phyloP scores from a whole-genome alignment of 1,140 invertebrate species.

The Drosophila bifasciata region DNA sequence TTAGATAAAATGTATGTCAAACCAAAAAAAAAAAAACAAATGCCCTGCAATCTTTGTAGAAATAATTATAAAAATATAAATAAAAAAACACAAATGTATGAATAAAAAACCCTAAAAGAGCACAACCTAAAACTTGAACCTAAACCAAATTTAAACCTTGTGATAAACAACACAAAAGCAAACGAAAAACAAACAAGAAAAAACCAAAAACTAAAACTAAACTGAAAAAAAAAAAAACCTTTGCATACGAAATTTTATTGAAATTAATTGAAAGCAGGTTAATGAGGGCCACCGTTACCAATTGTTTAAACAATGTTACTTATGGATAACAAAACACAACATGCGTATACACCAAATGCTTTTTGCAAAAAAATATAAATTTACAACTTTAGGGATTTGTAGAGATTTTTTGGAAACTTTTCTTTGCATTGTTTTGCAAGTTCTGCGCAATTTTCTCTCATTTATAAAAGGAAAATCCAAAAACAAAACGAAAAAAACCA shows the following conservation, averaged over 20 bases:
- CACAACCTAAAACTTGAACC: conserved; percentile 46
- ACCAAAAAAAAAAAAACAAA: conserved; percentile 38
- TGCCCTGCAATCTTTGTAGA: conserved; percentile 39
- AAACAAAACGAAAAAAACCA: conserved; percentile 25
- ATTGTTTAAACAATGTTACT: conserved; percentile 62
- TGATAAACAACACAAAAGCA: conserved; percentile 59
- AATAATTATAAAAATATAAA: conserved; percentile 43
- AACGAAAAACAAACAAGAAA: neutral
- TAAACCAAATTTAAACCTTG: conserved; percentile 73
- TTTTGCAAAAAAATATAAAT: conserved; percentile 48
- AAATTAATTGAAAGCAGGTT: conserved; percentile 74
- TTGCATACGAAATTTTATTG: conserved; percentile 63
- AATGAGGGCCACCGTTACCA: conserved; percentile 73
- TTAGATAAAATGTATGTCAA: conserved; percentile 74
- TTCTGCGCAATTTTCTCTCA: conserved; percentile 37
- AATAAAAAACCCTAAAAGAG: conserved; percentile 7
- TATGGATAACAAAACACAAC: conserved; percentile 50
- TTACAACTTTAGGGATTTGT: conserved; percentile 43
- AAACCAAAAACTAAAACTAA: conserved; percentile 26
- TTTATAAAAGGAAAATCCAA: conserved; percentile 35
- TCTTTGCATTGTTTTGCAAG: conserved; percentile 47
- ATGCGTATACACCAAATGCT: conserved; percentile 52
- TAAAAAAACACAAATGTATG: conserved; percentile 18
- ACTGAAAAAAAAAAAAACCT: conserved; percentile 30
- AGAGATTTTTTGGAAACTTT: conserved; percentile 43